Evolutionary conservation across 2,888 invertebrate genomes (phyloP).

Genomic region (Drosophila histrio): DNA sequence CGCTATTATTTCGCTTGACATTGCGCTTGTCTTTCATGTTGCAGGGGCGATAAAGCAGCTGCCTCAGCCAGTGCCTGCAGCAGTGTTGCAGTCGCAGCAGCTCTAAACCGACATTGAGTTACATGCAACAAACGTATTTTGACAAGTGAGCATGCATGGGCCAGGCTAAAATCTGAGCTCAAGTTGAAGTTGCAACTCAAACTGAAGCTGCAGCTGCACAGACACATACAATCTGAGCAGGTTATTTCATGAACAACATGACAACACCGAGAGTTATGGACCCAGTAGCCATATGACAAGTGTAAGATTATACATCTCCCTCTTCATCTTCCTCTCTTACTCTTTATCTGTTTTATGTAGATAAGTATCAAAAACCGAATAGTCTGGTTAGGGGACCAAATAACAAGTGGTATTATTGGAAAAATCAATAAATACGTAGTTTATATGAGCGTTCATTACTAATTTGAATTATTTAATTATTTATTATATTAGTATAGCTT

Average conservation of each 20-base stretch:
- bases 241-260: conserved; percentile 74
- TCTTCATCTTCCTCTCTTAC: neutral
- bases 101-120: conserved; percentile 75
- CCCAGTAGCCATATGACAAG: conserved; percentile 59
- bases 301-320: conserved; percentile 11
- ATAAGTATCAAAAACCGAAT: conserved; percentile 27
- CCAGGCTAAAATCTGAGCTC: conserved; percentile 35
- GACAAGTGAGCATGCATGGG: conserved; percentile 73
- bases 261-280: conserved; percentile 72
- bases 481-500: no score
- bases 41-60: conserved; percentile 65
- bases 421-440: neutral
- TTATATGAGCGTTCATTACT: no score
- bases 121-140: conserved; percentile 77
- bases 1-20: conserved; percentile 75
- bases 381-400: neutral
- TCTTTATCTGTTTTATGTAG: conserved; percentile 7
- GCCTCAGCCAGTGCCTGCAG: conserved; percentile 45
- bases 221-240: conserved; percentile 56
- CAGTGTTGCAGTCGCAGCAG: conserved; percentile 25
- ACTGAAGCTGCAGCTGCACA: conserved; percentile 4
- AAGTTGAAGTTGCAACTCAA: conserved; percentile 12
- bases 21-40: conserved; percentile 72
- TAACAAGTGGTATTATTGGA: neutral
- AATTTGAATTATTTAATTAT: no score